These are phyloP conservation scores for Coleophora deauratella DNA, from an alignment of 2,888 invertebrate genomes.

Conservation along the genomic window DNA sequence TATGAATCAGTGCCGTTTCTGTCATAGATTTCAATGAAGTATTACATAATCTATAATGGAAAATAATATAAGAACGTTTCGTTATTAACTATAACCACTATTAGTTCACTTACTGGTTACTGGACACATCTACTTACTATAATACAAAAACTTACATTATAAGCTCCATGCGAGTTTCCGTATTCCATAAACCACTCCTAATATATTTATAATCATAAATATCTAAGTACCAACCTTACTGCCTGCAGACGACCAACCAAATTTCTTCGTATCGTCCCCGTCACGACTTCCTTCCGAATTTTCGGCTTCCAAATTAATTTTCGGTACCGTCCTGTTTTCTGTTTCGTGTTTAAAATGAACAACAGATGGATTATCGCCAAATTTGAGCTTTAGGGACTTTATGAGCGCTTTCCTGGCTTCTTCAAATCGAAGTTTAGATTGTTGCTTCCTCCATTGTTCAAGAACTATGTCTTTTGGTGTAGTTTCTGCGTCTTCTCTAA, in stretches of 20 bases:
- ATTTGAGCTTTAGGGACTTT: slow-evolving; percentile 62
- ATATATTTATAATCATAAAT: not conserved
- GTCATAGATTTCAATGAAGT: no score
- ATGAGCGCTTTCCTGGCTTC: slow-evolving; percentile 54
- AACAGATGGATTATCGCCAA: slow-evolving; percentile 19
- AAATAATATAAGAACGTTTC: no score
- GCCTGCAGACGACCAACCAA: slow-evolving; percentile 22
- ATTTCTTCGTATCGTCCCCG: slow-evolving; percentile 21
- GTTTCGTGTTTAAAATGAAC: slow-evolving; percentile 25
- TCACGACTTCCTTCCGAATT: slow-evolving; percentile 52
- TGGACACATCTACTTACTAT: no score
- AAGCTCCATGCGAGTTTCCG: not conserved
- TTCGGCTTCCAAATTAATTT: slow-evolving; percentile 52
- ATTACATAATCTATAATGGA: no score
- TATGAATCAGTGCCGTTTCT: no score
- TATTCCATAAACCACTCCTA: not conserved
- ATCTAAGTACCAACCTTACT: slow-evolving; percentile 30
- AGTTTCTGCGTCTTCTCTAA: slow-evolving; percentile 35
- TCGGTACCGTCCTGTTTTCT: slow-evolving; percentile 34
- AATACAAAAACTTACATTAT: no score
- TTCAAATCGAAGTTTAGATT: slow-evolving; percentile 48
- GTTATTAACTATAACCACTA: no score
- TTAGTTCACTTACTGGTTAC: no score
- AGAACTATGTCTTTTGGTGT: slow-evolving; percentile 47
- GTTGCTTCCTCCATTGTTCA: slow-evolving; percentile 55